Conservation (phyloP, 2,113 vertebrate species). For the Mormyrus lacerda region DNA sequence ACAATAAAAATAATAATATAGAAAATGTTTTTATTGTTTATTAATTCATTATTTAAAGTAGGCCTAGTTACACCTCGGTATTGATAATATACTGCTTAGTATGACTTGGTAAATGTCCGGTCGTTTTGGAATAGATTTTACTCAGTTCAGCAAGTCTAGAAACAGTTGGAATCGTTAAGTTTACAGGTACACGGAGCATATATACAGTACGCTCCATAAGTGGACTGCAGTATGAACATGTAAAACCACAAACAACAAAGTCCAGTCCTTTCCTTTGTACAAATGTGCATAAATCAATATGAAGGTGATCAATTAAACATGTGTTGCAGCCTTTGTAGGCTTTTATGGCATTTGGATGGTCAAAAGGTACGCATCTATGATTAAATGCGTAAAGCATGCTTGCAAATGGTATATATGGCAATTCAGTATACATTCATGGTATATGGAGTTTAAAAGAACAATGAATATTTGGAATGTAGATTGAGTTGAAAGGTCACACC, state of each 20-base stretch:
- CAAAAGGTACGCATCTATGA: neutral
- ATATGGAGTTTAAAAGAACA: neutral
- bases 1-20: neutral
- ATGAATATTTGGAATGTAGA: neutral
- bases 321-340: neutral
- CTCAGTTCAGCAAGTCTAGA: neutral
- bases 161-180: neutral
- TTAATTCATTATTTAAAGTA: neutral
- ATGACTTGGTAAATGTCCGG: neutral
- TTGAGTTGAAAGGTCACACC: neutral
- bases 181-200: neutral
- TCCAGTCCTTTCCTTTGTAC: neutral
- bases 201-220: neutral
- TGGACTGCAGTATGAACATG: neutral
- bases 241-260: neutral
- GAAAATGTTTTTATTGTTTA: neutral
- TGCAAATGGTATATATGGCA: neutral
- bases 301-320: neutral
- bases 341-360: neutral
- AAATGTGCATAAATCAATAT: neutral
- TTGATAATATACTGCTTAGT: neutral
- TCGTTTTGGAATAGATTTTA: neutral
- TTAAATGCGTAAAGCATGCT: neutral
- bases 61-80: neutral
- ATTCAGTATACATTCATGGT: neutral